Percentiles rank a stretch among this genome's conserved stretches.
Conservation (phyloP, 2,797 vertebrate species). For the Parauchenoglanis punctatus region DNA sequence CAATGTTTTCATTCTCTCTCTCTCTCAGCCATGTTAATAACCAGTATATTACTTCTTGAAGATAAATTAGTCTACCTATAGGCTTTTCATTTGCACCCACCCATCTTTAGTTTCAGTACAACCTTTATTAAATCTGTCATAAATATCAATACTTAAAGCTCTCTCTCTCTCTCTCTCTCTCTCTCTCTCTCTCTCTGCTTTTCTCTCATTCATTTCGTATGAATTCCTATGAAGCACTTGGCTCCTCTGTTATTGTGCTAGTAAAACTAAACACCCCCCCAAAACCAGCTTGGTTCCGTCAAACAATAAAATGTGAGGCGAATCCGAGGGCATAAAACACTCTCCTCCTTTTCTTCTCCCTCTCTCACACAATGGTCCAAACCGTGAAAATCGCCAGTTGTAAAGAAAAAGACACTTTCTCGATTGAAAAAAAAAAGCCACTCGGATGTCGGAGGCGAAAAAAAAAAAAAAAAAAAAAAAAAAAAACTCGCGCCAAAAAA, state of each 20-base stretch:
- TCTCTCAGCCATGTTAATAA: not conserved
- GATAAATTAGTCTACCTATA: no score
- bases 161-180: not conserved
- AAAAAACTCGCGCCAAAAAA: conserved; percentile 18
- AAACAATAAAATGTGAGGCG: conserved; percentile 57
- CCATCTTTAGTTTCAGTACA: no score
- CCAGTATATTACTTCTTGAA: no score
- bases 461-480: not conserved
- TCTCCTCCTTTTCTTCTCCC: conserved; percentile 52
- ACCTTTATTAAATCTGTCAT: no score
- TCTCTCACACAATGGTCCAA: conserved; percentile 53
- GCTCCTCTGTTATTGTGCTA: conserved; percentile 28
- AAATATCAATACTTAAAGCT: not conserved
- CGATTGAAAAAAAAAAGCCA: conserved; percentile 20
- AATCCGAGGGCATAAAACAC: conserved; percentile 59
- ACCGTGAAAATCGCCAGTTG: conserved; percentile 65
- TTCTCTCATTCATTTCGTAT: conserved; percentile 44
- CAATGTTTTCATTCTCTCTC: not conserved
- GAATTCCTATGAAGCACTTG: conserved; percentile 49
- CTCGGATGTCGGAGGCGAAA: conserved; percentile 4
- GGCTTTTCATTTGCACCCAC: no score
- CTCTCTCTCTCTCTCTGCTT: not conserved
- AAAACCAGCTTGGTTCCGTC: conserved; percentile 46
- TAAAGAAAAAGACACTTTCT: conserved; percentile 51
- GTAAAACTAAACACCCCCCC: conserved; percentile 17